Base-by-base conservation (phyloP, 2,113 vertebrate genomes). In the Rhea americana region DNA sequence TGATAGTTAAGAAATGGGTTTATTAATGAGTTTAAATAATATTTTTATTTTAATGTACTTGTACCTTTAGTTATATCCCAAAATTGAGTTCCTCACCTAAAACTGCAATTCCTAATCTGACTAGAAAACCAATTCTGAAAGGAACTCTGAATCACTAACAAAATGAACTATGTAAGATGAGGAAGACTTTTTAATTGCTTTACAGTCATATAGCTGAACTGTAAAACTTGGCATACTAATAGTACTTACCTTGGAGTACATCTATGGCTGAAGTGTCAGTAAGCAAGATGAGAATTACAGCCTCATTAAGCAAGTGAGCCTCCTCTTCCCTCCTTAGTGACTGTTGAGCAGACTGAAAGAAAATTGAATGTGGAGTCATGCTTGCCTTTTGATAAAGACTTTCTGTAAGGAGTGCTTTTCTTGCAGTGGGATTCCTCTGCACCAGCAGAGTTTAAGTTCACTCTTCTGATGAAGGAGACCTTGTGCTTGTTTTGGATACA, bases 201-300 rank as follows among this genome's bases (percentile, higher is more conserved):
- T 90, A 56, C 73, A 72, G 93, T 88, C 76, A 75, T 70, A 79
- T 58, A 85, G 55, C 74, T 91, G 68, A 95, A 78, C 85, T 93
- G 78, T 93, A 82, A 91, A 94, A 83, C 65, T 78, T 96, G 94
- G 70, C 80, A 37, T 76, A 90, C 80, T 66, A 76, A 9, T 93
- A 82, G 47, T 58, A 50, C 75, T 93, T 94, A 73, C 19, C 25
- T 93, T 87, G 90, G 90, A 90, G 28, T 78, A 30, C 20, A n/a
- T 93, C 85, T 80, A 88, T 28, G 35, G 28, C 62, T 91, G 82
- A 93, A 68, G 81, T 90, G 59, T 88, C 93, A 47, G 82, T 94
- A 92, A 87, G 82, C 87, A 94, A 75, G 80, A 90, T 87, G 91
- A 87, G 85, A 87, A 81, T 95, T 94, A 76, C 47, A 85, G 82